Base-by-base conservation (phyloP, 1,140 invertebrate genomes). In the Bilobella aurantiaca region DNA sequence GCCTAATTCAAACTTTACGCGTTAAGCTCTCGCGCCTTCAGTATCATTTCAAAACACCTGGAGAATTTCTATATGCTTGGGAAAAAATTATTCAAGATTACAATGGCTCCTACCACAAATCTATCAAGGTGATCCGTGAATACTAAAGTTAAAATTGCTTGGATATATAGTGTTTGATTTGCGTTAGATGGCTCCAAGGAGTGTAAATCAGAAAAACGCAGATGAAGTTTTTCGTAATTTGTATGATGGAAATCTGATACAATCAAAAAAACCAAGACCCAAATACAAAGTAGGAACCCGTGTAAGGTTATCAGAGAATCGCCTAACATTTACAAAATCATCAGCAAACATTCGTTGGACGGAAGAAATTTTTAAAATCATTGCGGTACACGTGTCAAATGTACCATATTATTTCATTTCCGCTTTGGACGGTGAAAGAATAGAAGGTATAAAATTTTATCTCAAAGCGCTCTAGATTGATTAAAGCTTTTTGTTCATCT, bases 391-490 rank as follows among this genome's bases (percentile, higher is more conserved):
- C 21, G 49, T 53, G 14, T 53, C 49, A 53, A 53, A 12, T 5
- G 23, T 53, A 18, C 49, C 49, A 23, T 53, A 53, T 23, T 53
- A 53, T 53, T 8, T 14, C 23, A 53, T 53, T 53, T 53, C 49
- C 23, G 49, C 49, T 53, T 23, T 53, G 5, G 49, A 53, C 49
- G 49, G 49, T 53, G 49, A 53, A 53, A 23, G 21, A 53, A 53
- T 53, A 16, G 21, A 14, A 14, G 49, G 49, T 53, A 53, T 18
- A 53, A 53, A 53, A n/a, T 12, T 42, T 42, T 42, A 42, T 12
- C 8, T 12, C 8, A n/a, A 12, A 12, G 8, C 37, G 37, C 37
- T 42, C 37, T 53, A 42, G 18, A 42, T 23, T 8, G 12, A 53
- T 53, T 53, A 16, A 16, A 18, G 25, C 5, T 53, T 5, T 14